Evolutionary conservation across 2,113 vertebrate genomes (phyloP).

Genomic region (Verasper variegatus): DNA sequence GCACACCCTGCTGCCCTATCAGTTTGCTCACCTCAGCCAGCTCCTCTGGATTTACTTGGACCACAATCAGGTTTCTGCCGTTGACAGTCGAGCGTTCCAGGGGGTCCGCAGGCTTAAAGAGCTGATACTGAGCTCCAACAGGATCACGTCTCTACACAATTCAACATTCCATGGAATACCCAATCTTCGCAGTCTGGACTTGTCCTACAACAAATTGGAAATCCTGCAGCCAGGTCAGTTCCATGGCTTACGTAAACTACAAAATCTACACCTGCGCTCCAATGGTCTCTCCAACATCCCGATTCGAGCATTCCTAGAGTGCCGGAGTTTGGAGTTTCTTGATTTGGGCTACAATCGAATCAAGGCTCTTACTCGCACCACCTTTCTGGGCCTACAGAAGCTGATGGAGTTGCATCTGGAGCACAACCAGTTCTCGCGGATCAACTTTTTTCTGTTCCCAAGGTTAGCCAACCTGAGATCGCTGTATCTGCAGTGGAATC

Average conservation of each 20-base stretch:
- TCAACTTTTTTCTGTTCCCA: slow-evolving; percentile 98
- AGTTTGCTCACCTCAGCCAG: slow-evolving; percentile 97
- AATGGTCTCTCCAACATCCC: slow-evolving; percentile 94
- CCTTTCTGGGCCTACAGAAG: slow-evolving; percentile 93
- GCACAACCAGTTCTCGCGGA: slow-evolving; percentile 98
- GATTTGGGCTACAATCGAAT: slow-evolving; percentile 98
- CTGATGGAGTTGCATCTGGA: slow-evolving; percentile 97
- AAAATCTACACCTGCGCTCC: slow-evolving; percentile 94
- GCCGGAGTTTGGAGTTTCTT: slow-evolving; percentile 96
- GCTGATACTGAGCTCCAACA: slow-evolving; percentile 97
- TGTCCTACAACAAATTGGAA: slow-evolving; percentile 98
- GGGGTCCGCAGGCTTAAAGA: slow-evolving; percentile 96
- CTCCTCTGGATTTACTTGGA: slow-evolving; percentile 99
- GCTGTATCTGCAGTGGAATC: slow-evolving; percentile 97
- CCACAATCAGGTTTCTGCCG: slow-evolving; percentile 94
- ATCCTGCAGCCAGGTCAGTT: slow-evolving; percentile 93
- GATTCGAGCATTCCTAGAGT: slow-evolving; percentile 94
- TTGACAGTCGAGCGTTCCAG: slow-evolving; percentile 95
- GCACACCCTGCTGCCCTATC: slow-evolving; percentile 91
- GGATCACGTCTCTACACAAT: slow-evolving; percentile 93
- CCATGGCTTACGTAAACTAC: slow-evolving; percentile 93
- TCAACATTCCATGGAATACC: slow-evolving; percentile 95
- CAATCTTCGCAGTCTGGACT: slow-evolving; percentile 96
- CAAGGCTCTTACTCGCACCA: slow-evolving; percentile 92
- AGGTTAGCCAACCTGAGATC: slow-evolving; percentile 95